Evolutionary conservation across 2,113 vertebrate genomes (phyloP).

Genomic region (Dermatemys mawii): DNA sequence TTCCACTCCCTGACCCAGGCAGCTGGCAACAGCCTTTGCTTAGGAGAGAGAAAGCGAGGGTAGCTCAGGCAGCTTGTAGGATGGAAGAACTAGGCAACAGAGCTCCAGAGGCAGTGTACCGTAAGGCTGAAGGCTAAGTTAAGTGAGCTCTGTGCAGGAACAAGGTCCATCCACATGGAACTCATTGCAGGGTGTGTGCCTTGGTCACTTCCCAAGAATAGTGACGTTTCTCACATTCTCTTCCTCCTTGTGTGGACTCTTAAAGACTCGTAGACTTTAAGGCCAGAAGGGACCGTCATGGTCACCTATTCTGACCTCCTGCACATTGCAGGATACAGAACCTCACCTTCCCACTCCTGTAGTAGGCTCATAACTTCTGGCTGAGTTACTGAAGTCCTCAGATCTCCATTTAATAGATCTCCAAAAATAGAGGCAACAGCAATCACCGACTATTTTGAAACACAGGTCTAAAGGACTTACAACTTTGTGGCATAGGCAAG

Average conservation of each 20-base stretch:
- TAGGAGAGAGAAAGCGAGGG: neutral
- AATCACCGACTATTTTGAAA: neutral
- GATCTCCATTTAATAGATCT: no score
- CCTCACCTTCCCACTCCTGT: no score
- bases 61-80: neutral
- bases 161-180: neutral
- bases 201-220: neutral
- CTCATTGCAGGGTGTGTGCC: neutral
- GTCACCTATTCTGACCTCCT: no score
- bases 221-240: neutral
- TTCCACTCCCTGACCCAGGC: neutral
- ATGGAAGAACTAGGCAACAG: neutral
- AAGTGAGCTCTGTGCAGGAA: neutral
- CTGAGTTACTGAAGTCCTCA: no score
- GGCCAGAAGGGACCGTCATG: no score
- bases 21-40: neutral
- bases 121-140: no score
- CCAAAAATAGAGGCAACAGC: neutral
- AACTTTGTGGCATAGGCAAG: neutral
- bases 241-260: no score
- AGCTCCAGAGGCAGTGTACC: neutral
- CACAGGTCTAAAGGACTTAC: neutral
- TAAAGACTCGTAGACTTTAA: no score
- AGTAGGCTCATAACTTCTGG: no score
- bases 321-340: no score